Evolutionary conservation across 2,113 vertebrate genomes (phyloP).

Genomic region (Rhipidura dahli): DNA sequence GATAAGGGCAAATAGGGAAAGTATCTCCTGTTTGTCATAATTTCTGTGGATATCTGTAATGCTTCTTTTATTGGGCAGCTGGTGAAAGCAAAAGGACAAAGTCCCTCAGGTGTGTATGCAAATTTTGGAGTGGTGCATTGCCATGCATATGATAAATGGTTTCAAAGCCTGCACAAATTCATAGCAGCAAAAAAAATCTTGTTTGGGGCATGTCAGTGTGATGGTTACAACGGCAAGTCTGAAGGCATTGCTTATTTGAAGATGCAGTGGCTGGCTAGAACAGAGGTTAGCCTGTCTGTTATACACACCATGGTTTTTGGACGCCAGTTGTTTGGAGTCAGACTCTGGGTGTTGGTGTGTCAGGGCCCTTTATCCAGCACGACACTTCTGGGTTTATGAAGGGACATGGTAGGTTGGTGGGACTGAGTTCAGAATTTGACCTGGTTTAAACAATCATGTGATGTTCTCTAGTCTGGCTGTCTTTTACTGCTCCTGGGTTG

Average conservation of each 20-base stretch:
- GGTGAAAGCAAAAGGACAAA: not conserved
- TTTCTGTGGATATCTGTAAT: not conserved
- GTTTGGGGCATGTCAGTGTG: not conserved
- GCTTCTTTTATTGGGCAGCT: not conserved
- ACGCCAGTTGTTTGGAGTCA: not conserved
- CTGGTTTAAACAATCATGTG: not conserved
- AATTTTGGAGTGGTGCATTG: not conserved
- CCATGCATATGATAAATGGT: not conserved
- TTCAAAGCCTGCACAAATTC: not conserved
- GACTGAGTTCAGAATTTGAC: not conserved
- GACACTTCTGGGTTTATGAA: not conserved
- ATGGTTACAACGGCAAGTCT: not conserved
- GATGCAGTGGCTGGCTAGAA: not conserved
- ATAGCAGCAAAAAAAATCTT: not conserved
- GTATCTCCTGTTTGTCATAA: not conserved
- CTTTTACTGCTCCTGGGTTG: not conserved
- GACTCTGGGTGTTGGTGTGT: not conserved
- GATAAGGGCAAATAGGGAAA: not conserved
- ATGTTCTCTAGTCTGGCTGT: not conserved
- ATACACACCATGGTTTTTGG: not conserved
- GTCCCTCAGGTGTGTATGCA: not conserved
- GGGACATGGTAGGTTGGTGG: not conserved
- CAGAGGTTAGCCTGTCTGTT: not conserved
- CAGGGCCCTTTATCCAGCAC: not conserved
- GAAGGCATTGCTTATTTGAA: not conserved